Percentiles rank a stretch among this genome's conserved stretches.
phyloP scores from a whole-genome alignment of 1,140 invertebrate species.

The Lordiphosa mommai region DNA sequence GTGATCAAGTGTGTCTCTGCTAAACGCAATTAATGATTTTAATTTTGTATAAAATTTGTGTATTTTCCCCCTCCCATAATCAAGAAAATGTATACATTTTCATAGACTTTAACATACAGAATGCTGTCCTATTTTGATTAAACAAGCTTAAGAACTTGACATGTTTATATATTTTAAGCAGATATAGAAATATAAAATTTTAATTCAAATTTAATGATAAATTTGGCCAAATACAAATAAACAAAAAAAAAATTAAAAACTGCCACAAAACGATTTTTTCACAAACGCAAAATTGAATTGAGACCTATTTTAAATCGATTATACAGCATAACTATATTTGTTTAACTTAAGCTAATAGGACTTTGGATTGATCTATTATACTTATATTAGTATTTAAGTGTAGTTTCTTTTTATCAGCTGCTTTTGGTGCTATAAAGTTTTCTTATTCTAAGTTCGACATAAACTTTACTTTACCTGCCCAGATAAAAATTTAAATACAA shows the following conservation, averaged over 20 bases:
- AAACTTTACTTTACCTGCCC: constrained; percentile 33
- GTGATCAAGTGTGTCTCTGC: too few relatives aligned
- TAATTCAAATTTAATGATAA: not conserved
- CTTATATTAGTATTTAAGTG: constrained; percentile 58
- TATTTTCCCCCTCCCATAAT: too few relatives aligned
- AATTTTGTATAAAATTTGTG: too few relatives aligned
- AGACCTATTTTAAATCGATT: constrained; percentile 39
- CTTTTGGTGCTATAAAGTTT: constrained; percentile 62
- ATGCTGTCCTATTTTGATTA: constrained; percentile 10
- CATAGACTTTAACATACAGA: constrained; percentile 2
- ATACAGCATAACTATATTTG: constrained; percentile 35
- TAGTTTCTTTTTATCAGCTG: constrained; percentile 73
- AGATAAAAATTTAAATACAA: constrained; percentile 10
- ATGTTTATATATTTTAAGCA: not conserved
- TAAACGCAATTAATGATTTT: too few relatives aligned
- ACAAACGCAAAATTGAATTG: constrained; percentile 12
- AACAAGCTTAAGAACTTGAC: not conserved
- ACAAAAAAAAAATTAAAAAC: constrained; percentile 19
- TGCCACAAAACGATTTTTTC: constrained; percentile 41
- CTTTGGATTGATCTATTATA: constrained; percentile 54
- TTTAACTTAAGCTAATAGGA: constrained; percentile 43
- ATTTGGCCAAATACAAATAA: not conserved
- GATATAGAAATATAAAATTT: not conserved
- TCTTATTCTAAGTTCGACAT: constrained; percentile 49
- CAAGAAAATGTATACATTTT: too few relatives aligned